Evolutionary conservation across 2,797 vertebrate species (phyloP), one percentile per base, ranked within the genome.

Genomic region (Sebastiscus albofasciatus): DNA sequence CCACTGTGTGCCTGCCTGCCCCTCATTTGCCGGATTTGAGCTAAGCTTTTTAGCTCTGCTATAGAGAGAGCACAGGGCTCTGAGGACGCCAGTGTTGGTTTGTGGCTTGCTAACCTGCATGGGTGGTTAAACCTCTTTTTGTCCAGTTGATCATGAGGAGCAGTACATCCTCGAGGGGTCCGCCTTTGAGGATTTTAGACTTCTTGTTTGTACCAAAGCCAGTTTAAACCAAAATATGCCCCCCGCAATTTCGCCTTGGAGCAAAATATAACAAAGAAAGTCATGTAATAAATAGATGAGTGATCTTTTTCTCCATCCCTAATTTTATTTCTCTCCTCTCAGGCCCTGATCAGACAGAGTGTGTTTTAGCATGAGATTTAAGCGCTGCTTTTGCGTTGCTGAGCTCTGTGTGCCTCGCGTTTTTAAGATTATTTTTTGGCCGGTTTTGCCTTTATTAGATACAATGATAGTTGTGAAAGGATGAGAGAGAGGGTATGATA

Each of bases 1-100:
- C 27, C 24, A 18, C 56, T 65, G 64, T 79, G 29, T 64, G 81
- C 46, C 77, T 71, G 71, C 67, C 67, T 81, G 72, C 29, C 62
- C 72, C 88, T 90, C 82, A 87, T 90, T 87, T 90, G 77, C 56
- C 58, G 87, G 87, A 90, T 92, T 90, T 88, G 8, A 72, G 65
- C 29, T 87, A 84, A 90, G 78, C 89, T 72, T 82, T 90, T 89
- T 75, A 84, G 82, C 75, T 77, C 67, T 69, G 77, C 79, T 60
- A 65, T 69, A 26, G 58, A 81, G 58, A 83, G 73, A 82, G 70
- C 34, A 54, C 59, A 26, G 60, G 39, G 39, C 70, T 82, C 79
- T 24, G 18, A 75, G 77, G 79, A 86, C 49, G 42, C 42, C 49
- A 58, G 56, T 64, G 56, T 39, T 71, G 67, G 59, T 39, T 82